Base-by-base conservation (phyloP, 2,888 invertebrate species). In the Phasia obesa region DNA sequence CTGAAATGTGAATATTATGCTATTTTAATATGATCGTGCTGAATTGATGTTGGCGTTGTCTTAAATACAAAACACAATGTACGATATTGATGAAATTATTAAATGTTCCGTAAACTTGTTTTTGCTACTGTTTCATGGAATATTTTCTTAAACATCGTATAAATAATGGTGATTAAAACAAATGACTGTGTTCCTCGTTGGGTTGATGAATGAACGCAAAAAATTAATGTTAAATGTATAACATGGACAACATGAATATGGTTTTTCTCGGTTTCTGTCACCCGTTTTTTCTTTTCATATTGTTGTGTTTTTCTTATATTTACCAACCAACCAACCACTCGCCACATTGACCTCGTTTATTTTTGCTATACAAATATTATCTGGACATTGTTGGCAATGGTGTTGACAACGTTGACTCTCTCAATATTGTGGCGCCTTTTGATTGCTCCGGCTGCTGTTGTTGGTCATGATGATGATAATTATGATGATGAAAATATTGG, bases 321-420 rank as follows among this genome's bases (percentile, higher is more conserved):
- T 65, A 42, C 35, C 64, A 65, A 31, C 31, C 6, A 75, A 42
- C 35, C 74, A 65, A 75, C 74, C 42, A 75, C 74, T 49, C 74
- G 27, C 21, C 23, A 27, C 53, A 69, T 75, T 75, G 83, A 71
- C 83, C 79, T 83, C 65, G 55, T 79, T 79, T 71, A 27, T 42
- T 19, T 38, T 44, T 65, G 9, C 49, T 65, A 6, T 27, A 38
- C 59, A 44, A 76, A 76, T 60, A 60, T 76, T 31, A 51, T 59
- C 49, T 42, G 27, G 51, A 76, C 23, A 42, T 81, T 35, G 19
- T 65, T 59, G 44, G 57, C 49, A 47, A 70, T 53, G 57, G 49
- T 71, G 74, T 19, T 59, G 69, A 49, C 25, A 35, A 44, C 47
- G 53, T 27, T 60, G 31, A 27, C 47, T 35, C 51, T 81, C 31